Conservation (phyloP, 2,113 vertebrate species). For the Dolichallabes microphthalmus region DNA sequence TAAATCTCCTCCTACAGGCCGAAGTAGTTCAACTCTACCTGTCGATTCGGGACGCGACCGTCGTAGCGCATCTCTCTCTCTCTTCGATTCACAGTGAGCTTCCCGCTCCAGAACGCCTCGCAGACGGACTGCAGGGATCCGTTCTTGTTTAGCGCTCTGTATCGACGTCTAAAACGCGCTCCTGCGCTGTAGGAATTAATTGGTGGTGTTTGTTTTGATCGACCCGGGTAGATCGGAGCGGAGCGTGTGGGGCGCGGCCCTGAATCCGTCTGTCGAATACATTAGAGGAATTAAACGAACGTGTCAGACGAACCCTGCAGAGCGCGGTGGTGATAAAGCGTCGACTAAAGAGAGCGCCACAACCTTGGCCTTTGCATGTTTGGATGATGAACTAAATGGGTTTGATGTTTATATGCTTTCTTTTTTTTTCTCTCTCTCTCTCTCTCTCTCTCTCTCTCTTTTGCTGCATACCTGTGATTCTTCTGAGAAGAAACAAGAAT, state of each 20-base stretch:
- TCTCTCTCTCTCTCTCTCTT: background rate
- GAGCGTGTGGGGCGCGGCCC: background rate
- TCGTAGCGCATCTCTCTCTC: background rate
- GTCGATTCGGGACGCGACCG: background rate
- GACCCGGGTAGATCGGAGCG: slow-evolving; percentile 16
- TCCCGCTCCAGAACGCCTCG: background rate
- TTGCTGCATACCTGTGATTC: background rate
- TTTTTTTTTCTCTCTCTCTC: background rate
- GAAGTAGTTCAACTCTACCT: background rate
- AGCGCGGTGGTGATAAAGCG: background rate
- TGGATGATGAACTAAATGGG: background rate
- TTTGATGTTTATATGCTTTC: background rate
- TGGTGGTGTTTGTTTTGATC: slow-evolving; percentile 13
- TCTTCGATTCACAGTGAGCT: slow-evolving; percentile 1
- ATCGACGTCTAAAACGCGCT: slow-evolving; percentile 30
- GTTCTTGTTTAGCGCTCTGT: slow-evolving; percentile 21
- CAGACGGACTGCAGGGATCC: background rate
- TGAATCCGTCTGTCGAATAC: background rate
- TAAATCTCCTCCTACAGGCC: background rate
- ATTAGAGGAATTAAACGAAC: slow-evolving; percentile 1
- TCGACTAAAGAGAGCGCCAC: background rate
- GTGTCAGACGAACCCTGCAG: background rate
- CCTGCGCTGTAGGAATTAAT: slow-evolving; percentile 36
- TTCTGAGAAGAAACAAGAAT: background rate
- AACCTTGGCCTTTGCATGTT: background rate